A percentile compares a stretch with the other conserved stretches of the same genome.
Evolutionary conservation across 2,888 invertebrate species (phyloP).

Genomic region (Chymomyza procnemis): DNA sequence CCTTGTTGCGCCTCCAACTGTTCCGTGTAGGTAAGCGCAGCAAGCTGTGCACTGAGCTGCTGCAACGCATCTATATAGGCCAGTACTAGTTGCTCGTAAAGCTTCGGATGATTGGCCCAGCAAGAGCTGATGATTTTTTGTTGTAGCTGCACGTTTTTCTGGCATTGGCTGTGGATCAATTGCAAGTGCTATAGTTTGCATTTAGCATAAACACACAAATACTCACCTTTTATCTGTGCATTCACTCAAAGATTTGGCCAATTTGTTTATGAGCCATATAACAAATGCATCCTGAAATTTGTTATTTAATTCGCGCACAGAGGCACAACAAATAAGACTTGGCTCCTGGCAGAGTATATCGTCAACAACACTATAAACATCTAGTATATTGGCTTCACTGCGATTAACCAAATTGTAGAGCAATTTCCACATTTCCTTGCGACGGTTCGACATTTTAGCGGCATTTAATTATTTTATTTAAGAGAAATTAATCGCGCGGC

Average conservation of each 20-base stretch:
- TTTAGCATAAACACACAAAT: neutral
- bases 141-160: slow-evolving; percentile 69
- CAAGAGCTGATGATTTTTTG: slow-evolving; percentile 73
- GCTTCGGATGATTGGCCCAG: slow-evolving; percentile 67
- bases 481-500: neutral
- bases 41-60: slow-evolving; percentile 47
- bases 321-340: slow-evolving; percentile 66
- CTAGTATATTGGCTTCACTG: slow-evolving; percentile 53
- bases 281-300: slow-evolving; percentile 70
- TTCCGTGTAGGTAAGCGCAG: slow-evolving; percentile 29
- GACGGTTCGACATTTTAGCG: slow-evolving; percentile 68
- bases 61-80: slow-evolving; percentile 64
- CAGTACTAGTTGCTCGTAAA: slow-evolving; percentile 59
- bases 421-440: slow-evolving; percentile 76
- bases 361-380: slow-evolving; percentile 65
- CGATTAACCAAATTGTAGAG: slow-evolving; percentile 72
- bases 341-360: slow-evolving; percentile 74
- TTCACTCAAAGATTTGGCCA: slow-evolving; percentile 53
- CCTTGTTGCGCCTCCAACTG: neutral
- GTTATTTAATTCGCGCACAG: slow-evolving; percentile 47
- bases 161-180: slow-evolving; percentile 51
- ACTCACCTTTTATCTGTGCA: slow-evolving; percentile 42
- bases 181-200: neutral
- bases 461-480: neutral
- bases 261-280: slow-evolving; percentile 70